These are phyloP conservation scores for Eucriotettix oculatus DNA, from an alignment of 2,888 invertebrate species.

Conservation along the genomic window DNA sequence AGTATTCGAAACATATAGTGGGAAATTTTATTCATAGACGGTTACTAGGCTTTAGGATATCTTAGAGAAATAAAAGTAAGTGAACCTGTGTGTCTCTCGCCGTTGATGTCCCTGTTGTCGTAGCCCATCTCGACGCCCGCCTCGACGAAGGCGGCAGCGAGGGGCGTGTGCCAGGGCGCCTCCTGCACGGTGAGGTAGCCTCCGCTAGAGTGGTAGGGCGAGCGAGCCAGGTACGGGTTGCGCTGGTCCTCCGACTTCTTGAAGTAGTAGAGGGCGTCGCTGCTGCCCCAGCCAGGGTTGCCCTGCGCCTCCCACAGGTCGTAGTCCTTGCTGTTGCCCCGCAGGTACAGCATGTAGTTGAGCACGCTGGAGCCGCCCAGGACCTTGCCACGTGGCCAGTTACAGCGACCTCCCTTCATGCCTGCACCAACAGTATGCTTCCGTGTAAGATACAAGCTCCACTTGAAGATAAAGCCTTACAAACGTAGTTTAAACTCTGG, in stretches of 20 bases:
- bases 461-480: too few relatives aligned
- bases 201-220: constrained; percentile 48
- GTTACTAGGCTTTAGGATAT: too few relatives aligned
- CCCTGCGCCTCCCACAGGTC: constrained; percentile 77
- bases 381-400: constrained; percentile 85
- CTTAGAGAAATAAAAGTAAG: too few relatives aligned
- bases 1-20: too few relatives aligned
- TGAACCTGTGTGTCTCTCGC: constrained; percentile 63
- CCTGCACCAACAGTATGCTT: too few relatives aligned
- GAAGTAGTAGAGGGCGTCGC: constrained; percentile 65
- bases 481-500: too few relatives aligned
- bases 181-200: constrained; percentile 64
- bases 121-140: constrained; percentile 74
- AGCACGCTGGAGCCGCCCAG: constrained; percentile 78
- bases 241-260: constrained; percentile 84
- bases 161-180: constrained; percentile 71
- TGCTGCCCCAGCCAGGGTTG: constrained; percentile 75
- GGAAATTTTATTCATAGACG: too few relatives aligned
- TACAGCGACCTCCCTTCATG: constrained; percentile 69
- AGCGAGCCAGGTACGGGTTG: constrained; percentile 65
- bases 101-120: constrained; percentile 72
- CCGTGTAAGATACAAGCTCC: too few relatives aligned
- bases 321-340: constrained; percentile 81
- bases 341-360: constrained; percentile 81
- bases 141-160: constrained; percentile 65